Conservation (phyloP, 2,113 vertebrate species). For the Nannobrachium achirus region DNA sequence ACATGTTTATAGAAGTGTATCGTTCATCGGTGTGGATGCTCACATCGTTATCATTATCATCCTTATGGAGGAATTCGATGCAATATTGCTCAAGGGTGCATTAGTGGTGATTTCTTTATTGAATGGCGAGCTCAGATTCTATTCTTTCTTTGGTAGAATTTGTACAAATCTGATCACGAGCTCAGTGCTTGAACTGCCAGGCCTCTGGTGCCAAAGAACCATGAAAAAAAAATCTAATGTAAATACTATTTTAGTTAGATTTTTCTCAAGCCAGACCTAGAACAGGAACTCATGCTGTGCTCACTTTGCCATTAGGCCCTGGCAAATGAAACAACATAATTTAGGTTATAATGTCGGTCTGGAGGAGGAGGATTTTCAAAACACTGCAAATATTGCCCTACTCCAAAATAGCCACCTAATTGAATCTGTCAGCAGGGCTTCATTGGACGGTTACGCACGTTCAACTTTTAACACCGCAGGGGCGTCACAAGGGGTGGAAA, state of each 20-base stretch:
- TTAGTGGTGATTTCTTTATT: too few relatives aligned
- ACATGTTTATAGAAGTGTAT: too few relatives aligned
- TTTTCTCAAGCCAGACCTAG: constrained; percentile 54
- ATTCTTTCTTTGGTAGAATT: too few relatives aligned
- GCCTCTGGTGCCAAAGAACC: constrained; percentile 47
- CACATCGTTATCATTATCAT: too few relatives aligned
- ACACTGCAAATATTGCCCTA: constrained; percentile 47
- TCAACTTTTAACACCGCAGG: constrained; percentile 42
- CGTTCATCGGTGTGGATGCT: too few relatives aligned
- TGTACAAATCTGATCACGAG: constrained; percentile 43
- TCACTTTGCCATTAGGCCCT: constrained; percentile 50
- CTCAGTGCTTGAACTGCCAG: constrained; percentile 43
- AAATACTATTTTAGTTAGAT: constrained; percentile 63
- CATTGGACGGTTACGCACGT: constrained; percentile 47
- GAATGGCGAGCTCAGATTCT: too few relatives aligned
- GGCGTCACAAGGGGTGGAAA: too few relatives aligned
- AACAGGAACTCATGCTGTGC: constrained; percentile 69
- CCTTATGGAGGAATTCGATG: too few relatives aligned
- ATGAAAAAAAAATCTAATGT: constrained; percentile 39
- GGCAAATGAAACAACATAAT: constrained; percentile 59
- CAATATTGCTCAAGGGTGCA: too few relatives aligned
- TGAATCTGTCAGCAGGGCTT: constrained; percentile 62
- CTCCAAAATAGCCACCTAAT: constrained; percentile 53
- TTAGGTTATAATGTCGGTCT: constrained; percentile 63
- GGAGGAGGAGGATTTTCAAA: constrained; percentile 52